phyloP scores from a whole-genome alignment of 2,113 vertebrate genomes.

The Tamias sibiricus region DNA sequence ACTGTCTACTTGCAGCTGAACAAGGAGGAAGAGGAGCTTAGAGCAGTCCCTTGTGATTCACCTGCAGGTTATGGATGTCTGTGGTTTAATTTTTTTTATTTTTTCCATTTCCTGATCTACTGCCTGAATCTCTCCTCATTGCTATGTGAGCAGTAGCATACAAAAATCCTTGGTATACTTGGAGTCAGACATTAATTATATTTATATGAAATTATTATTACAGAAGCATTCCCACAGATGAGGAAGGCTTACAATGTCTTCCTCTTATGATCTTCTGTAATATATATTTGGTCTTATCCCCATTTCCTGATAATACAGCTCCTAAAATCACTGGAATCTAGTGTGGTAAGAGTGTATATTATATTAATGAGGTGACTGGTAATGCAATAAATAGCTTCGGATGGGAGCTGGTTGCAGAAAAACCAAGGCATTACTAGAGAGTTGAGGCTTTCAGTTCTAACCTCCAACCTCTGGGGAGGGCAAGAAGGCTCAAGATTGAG shows the following conservation, averaged over 20 bases:
- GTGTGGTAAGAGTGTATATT: neutral
- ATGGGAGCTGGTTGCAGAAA: neutral
- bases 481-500: neutral
- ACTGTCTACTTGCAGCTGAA: neutral
- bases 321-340: neutral
- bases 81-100: too few relatives aligned
- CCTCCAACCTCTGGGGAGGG: neutral
- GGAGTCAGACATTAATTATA: neutral
- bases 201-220: neutral
- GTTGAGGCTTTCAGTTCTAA: neutral
- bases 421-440: neutral
- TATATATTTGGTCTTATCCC: neutral
- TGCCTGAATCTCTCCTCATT: neutral
- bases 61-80: neutral
- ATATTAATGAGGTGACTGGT: neutral
- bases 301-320: neutral
- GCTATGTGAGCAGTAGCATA: neutral
- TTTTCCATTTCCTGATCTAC: neutral
- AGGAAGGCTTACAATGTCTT: neutral
- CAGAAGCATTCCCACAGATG: neutral
- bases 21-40: neutral
- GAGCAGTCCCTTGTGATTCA: accelerated
- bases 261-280: neutral
- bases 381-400: neutral
- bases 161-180: neutral